Base-by-base conservation (phyloP, 2,113 vertebrate species). In the Caracal caracal region DNA sequence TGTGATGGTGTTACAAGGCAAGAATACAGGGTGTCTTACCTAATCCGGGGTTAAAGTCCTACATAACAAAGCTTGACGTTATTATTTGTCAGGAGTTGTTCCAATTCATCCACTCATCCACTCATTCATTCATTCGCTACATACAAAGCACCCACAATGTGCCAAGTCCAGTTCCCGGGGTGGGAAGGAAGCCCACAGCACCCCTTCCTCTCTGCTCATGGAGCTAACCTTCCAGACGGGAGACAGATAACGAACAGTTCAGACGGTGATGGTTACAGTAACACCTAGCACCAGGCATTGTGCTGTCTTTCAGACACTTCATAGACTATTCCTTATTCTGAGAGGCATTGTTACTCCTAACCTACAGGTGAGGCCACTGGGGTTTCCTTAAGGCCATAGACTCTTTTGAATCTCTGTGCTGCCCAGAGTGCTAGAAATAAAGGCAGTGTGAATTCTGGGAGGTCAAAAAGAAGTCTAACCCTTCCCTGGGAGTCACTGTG, bases 241-340 rank as follows among this genome's bases (percentile, higher is more conserved):
- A 22, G 33, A 70, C 37, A 66, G 82, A 47, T 43, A 35, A 8
- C 0, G 13, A 10, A 37, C 19, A 35, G 2, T 24, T 35, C 22
- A 35, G 13, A 65, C 1, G 7, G 20, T 4, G n/a, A 30, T 2
- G n/a, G 26, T 79, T 30, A 59, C 4, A 8, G 0, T 56, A n/a
- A 70, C 9, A 47, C 51, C 6, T 0, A 24, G 19, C 2, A 7
- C 51, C 75, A 49, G 66, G 35, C 19, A 2, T 10, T 3, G 0
- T 19, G 71, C 12, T 9, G 3, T 26, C 4, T 35, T 47, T 68
- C 33, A 66, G 4, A 16, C 2, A 35, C 19, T n/a, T 56, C 0
- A 30, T 22, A 47, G 78, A 17, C 26, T 47, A 22, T 20, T 63
- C 24, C 59, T 92, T 65, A 5, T 13, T 43, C 28, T 33, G 30